Evolutionary conservation across 1,140 invertebrate genomes (phyloP), one percentile per base, ranked within the genome.

Genomic region (Drosophila parabipectinata): DNA sequence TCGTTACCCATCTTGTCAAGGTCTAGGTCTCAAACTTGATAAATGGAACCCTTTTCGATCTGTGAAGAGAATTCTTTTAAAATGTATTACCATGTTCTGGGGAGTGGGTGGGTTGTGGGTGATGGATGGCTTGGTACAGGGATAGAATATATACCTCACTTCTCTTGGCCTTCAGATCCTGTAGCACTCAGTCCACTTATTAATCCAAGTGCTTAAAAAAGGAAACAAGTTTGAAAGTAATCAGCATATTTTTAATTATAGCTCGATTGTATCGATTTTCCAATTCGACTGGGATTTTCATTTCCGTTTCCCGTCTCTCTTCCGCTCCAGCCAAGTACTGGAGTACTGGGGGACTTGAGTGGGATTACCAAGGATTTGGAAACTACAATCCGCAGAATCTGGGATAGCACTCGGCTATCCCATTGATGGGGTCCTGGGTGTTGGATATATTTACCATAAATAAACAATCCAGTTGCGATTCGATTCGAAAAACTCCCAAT

Each of bases 1-100:
- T 99, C 98, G 94, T 99, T 99, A 93, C 98, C 98, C 98, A 87
- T 88, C 26, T 15, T 47, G 41, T 4, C 67, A 37, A 30, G 57
- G 24, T 8, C 21, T 30, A 24, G 7, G 12, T n/a, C 30, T 37
- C 24, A 26, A 47, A 60, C n/a, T 14, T 52, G 5, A 9, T 9
- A 53, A 60, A 52, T 12, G 34, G 10, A 18, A 2, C 24, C 28
- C 4, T 9, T 15, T 53, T 10, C 26, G 18, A 60, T 52, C 57
- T 60, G 18, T 21, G 14, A 44, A 44, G 26, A 41, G 14, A 39
- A 39, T 39, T 10, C n/a, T 12, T 14, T 41, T 15, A 28, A 28
- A 28, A 28, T 21, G 21, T 21, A 21, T n/a, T 12, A 0, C 9
- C 10, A 32, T 9, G 8, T 8, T 9, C 0, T 32, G 3, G 32